Conservation (phyloP, 2,888 invertebrate species). For the Ptychoptera contaminata region DNA sequence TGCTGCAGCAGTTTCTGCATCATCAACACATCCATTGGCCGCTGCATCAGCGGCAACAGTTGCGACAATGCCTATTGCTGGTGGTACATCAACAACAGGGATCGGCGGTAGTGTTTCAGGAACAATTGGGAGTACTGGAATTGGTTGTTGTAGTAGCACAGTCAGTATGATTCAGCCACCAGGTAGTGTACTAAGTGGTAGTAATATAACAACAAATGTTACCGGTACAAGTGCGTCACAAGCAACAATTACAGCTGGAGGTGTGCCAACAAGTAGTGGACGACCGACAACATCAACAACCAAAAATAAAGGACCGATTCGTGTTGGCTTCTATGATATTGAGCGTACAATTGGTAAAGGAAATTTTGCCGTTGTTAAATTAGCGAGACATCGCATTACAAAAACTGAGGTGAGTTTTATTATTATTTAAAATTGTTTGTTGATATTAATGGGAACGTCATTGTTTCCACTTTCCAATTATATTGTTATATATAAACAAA, state of each 20-base stretch:
- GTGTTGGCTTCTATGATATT: conserved; percentile 96
- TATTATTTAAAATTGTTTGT: too few relatives aligned
- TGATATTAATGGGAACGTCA: too few relatives aligned
- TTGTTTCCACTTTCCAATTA: too few relatives aligned
- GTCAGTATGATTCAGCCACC: not conserved
- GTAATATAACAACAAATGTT: not conserved
- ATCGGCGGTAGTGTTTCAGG: conserved; percentile 2
- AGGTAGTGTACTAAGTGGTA: not conserved
- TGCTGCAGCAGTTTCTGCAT: too few relatives aligned
- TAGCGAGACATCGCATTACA: conserved; percentile 93
- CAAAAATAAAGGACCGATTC: conserved; percentile 50
- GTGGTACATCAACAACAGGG: too few relatives aligned
- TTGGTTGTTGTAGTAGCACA: conserved; percentile 6
- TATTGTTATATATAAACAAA: too few relatives aligned
- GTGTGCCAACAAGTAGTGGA: not conserved
- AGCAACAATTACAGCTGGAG: not conserved
- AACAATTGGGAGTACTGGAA: conserved; percentile 6
- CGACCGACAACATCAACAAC: conserved; percentile 10
- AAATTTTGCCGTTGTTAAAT: conserved; percentile 97
- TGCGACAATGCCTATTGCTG: too few relatives aligned
- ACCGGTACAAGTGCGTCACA: not conserved
- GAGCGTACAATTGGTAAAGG: conserved; percentile 97
- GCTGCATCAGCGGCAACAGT: too few relatives aligned
- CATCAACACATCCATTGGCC: too few relatives aligned
- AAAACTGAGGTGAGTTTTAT: conserved; percentile 79